Conservation (phyloP, 2,797 vertebrate genomes). For the Sylvia borin region DNA sequence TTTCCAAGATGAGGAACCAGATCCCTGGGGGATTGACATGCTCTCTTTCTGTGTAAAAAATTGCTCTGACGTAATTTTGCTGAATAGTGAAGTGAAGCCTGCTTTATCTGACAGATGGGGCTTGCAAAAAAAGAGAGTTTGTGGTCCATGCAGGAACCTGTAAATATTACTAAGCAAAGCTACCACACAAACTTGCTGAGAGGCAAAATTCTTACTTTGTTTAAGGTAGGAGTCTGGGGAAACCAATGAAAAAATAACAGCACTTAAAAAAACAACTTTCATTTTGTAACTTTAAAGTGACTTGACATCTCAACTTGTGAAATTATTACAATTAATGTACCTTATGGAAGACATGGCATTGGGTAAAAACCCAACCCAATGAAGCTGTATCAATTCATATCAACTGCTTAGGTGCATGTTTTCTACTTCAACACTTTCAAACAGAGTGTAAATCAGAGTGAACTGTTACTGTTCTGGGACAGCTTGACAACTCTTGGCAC, state of each 20-base stretch:
- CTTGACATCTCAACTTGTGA: background rate
- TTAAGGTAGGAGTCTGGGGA: background rate
- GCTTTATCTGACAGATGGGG: slow-evolving; percentile 5
- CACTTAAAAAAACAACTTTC: background rate
- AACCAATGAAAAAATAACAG: background rate
- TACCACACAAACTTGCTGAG: background rate
- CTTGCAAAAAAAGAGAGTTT: background rate
- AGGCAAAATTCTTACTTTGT: background rate
- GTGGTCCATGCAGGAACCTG: background rate
- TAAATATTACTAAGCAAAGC: background rate
- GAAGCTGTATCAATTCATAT: background rate
- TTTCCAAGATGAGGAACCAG: slow-evolving; percentile 29
- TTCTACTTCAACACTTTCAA: background rate
- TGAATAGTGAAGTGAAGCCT: background rate
- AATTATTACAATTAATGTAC: background rate
- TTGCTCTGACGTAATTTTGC: background rate
- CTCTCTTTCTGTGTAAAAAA: slow-evolving; percentile 1
- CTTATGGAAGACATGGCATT: background rate
- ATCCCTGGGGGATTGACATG: background rate
- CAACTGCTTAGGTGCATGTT: background rate
- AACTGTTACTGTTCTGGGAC: background rate
- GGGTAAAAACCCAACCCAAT: fast-evolving
- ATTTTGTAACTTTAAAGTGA: background rate
- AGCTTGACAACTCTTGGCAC: background rate
- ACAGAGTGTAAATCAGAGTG: background rate